Evolutionary conservation across 2,113 vertebrate species (phyloP).

Genomic region (Condylura cristata): DNA sequence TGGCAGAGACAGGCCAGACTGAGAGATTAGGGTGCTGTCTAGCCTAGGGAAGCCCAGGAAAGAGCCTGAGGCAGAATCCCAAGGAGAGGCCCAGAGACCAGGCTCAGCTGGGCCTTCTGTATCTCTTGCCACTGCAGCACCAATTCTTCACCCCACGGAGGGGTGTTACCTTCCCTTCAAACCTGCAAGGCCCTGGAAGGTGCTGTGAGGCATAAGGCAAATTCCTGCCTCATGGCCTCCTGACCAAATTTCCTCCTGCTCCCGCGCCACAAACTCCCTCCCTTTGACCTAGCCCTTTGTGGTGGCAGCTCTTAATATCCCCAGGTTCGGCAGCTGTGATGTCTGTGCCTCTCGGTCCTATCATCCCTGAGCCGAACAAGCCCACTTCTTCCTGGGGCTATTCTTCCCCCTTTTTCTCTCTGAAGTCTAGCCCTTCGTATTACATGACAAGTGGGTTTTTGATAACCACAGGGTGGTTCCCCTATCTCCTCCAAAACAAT

Average conservation of each 20-base stretch:
- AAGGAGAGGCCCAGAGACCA: background rate
- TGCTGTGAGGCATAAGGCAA: background rate
- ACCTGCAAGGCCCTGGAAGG: background rate
- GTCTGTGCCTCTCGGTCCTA: constrained; percentile 29
- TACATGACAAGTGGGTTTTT: constrained; percentile 36
- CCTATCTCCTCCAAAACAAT: constrained; percentile 1
- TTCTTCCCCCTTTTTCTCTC: background rate
- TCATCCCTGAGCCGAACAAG: constrained; percentile 43
- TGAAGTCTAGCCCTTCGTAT: constrained; percentile 31
- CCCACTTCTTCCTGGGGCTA: constrained; percentile 7
- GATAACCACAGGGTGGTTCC: constrained; percentile 9
- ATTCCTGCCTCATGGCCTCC: background rate
- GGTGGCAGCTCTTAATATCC: constrained; percentile 3
- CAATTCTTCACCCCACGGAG: background rate
- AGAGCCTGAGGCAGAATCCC: background rate
- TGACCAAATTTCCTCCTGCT: background rate
- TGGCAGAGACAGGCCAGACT: background rate
- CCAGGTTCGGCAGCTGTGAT: constrained; percentile 24
- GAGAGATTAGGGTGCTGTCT: background rate
- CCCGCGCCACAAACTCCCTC: background rate
- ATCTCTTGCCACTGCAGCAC: background rate
- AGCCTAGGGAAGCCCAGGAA: background rate
- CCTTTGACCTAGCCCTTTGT: constrained; percentile 27
- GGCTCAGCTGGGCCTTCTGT: background rate
- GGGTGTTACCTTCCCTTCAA: constrained; percentile 9